Percentiles rank a stretch among this genome's conserved stretches.
phyloP scores from a whole-genome alignment of 1,140 invertebrate genomes.

The Lordiphosa mommai region DNA sequence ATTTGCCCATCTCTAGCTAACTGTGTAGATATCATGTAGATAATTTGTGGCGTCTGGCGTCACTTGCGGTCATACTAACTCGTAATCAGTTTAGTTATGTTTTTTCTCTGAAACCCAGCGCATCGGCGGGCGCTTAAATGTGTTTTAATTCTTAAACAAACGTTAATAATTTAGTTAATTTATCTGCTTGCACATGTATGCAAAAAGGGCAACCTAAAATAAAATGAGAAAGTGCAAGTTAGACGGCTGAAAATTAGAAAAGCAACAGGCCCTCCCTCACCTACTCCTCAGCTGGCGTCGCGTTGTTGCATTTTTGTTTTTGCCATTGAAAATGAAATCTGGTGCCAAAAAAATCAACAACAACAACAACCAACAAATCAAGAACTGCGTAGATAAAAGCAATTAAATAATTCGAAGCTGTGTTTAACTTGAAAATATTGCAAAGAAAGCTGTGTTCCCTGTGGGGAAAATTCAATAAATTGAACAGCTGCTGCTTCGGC shows the following conservation, averaged over 20 bases:
- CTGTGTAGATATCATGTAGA: not conserved
- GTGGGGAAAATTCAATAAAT: slow-evolving; percentile 55
- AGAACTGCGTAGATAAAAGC: slow-evolving; percentile 47
- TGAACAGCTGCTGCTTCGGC: slow-evolving; percentile 12
- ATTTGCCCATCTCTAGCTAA: not conserved
- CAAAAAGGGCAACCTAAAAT: not conserved
- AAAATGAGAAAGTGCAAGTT: not conserved
- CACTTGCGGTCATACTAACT: not conserved
- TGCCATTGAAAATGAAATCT: slow-evolving; percentile 3
- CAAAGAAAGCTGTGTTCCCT: slow-evolving; percentile 1
- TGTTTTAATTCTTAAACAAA: slow-evolving; percentile 1
- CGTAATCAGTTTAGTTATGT: not conserved
- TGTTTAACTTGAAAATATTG: not conserved
- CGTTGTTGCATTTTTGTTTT: slow-evolving; percentile 3
- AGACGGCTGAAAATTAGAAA: slow-evolving; percentile 1
- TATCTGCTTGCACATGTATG: slow-evolving; percentile 2
- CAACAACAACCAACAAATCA: slow-evolving; percentile 7
- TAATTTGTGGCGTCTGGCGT: too few relatives aligned
- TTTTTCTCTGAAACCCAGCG: slow-evolving; percentile 11
- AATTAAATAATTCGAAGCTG: slow-evolving; percentile 21
- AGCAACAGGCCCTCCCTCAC: too few relatives aligned
- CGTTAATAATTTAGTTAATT: slow-evolving; percentile 5
- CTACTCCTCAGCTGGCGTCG: not conserved
- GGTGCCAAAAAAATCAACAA: slow-evolving; percentile 32
- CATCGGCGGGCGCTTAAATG: slow-evolving; percentile 2